Percentiles rank a stretch among this genome's conserved stretches.
phyloP scores from a whole-genome alignment of 1,140 invertebrate species.

The Helicorthomorpha holstii region DNA sequence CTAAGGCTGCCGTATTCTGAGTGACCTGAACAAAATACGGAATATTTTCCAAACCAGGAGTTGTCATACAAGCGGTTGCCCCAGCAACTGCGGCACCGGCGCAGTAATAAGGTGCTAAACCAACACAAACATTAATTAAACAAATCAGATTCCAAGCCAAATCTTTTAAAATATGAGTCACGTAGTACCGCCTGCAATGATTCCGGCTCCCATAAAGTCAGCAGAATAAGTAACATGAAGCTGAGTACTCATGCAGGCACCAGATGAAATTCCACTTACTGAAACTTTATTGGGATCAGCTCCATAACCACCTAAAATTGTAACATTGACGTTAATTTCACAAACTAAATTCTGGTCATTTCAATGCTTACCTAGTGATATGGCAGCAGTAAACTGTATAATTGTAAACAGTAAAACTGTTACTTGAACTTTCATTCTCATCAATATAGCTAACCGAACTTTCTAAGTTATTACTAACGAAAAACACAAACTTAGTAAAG shows the following conservation, averaged over 20 bases:
- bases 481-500: too few relatives aligned
- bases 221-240: constrained; percentile 25
- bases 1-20: constrained; percentile 13
- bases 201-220: constrained; percentile 22
- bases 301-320: background rate
- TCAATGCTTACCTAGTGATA: too few relatives aligned
- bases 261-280: constrained; percentile 26
- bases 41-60: constrained; percentile 17
- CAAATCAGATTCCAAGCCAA: background rate
- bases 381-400: too few relatives aligned
- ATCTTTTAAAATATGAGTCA: background rate
- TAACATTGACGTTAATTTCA: background rate
- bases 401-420: too few relatives aligned
- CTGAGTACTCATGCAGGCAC: constrained; percentile 27
- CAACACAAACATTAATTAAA: background rate
- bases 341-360: background rate
- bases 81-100: constrained; percentile 16
- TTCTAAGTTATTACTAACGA: too few relatives aligned
- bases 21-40: constrained; percentile 13
- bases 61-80: constrained; percentile 19
- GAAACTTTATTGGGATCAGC: constrained; percentile 20
- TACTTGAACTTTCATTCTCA: too few relatives aligned
- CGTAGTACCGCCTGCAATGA: constrained; percentile 24
- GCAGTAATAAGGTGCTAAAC: constrained; percentile 22
- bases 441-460: too few relatives aligned